Evolutionary conservation across 2,888 invertebrate genomes (phyloP), one percentile per base, ranked within the genome.

Genomic region (Meiosimyza platycephala): DNA sequence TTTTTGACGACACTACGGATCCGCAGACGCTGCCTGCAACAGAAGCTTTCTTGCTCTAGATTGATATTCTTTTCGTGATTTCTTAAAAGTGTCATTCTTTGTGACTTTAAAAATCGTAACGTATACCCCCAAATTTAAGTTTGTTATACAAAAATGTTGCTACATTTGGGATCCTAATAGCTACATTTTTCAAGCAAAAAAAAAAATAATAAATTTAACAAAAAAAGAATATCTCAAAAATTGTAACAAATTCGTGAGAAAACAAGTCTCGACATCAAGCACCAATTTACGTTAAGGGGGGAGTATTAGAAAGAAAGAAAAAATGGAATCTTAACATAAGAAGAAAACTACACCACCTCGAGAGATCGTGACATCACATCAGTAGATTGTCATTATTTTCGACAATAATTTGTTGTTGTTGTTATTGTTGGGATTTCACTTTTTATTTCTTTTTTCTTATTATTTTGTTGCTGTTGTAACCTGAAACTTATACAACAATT

Each of bases 351-450:
- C 79, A 82, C 80, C 79, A 82, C 80, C 82, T 81, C 77, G 76
- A 83, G 82, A 83, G 62, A 51, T 86, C 86, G 86, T 86, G 86
- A 86, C 84, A 84, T 83, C 83, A 80, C 85, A 86, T 86, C 86
- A 84, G 84, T 81, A 84, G 85, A 85, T 85, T 85, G 85, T 86
- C 86, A 85, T 86, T 86, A 86, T 81, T 84, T 85, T 85, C 85
- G 81, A 84, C 84, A 86, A 85, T 84, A 85, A 85, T 85, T 66
- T 52, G 9, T 54, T 52, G 9, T 66, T 55, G 40, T 48, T 67
- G 9, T 66, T 55, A 18, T 48, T 67, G 28, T 60, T 18, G 55
- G 13, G 22, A 33, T 52, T 67, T 55, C 40, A 55, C 47, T 7
- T 67, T 67, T n/a, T 55, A 54, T 28, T n/a, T 40, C 11, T 62